Evolutionary conservation across 2,888 invertebrate genomes (phyloP), one percentile per base, ranked within the genome.

Genomic region (Fragum fragum): DNA sequence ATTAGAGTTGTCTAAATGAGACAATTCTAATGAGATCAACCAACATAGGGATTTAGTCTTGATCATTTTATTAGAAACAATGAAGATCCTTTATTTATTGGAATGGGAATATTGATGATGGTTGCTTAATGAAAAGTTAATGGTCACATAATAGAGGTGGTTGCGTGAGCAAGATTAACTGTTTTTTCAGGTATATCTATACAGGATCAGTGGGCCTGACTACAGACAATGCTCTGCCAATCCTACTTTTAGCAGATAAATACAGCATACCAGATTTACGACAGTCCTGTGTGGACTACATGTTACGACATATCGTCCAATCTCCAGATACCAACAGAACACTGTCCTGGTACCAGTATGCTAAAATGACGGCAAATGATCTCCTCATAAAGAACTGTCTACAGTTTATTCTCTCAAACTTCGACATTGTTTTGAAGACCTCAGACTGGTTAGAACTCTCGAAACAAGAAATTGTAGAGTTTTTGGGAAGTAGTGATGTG

Each of bases 341-440:
- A 47, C 81, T 92, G 7, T 91, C 92, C 9, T 92, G 92, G 92
- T 92, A 90, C 83, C 91, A 92, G 76, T 92, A 92, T 74, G 83
- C 91, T 18, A 91, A 91, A 79, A 89, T 91, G 88, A 91, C 91
- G 0, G 88, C 86, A 23, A 90, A 90, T 66, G 78, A 76, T 23
- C 81, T 88, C n/a, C 85, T 92, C n/a, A 80, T 88, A 16, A 89
- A 91, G 23, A 87, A 85, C 32, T 91, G 92, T 70, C 77, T 87
- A 14, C 88, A 85, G 28, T 92, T 92, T 70, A 92, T 92, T 55
- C 81, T 90, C 52, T 91, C 92, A 36, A 92, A 92, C 76, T 91
- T 92, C 81, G 90, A 89, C 68, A 89, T 91, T 18, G 88, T 92
- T 26, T 76, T 91, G 73, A 82, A 90, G 47, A 90, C 92, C 7